phyloP scores from a whole-genome alignment of 1,140 invertebrate genomes.

The Drosophila nigromelanica region DNA sequence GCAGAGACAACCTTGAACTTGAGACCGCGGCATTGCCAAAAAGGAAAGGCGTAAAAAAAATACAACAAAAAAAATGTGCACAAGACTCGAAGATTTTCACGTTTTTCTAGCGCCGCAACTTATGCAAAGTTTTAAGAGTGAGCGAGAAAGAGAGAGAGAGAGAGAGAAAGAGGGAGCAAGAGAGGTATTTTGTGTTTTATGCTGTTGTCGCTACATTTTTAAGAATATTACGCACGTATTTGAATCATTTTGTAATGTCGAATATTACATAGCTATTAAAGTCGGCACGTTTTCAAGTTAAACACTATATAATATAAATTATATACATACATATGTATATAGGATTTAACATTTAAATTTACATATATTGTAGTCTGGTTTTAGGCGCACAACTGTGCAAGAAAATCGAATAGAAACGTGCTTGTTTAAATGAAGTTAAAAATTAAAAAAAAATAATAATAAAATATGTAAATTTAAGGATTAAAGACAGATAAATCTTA shows the following conservation, averaged over 20 bases:
- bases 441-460: no score
- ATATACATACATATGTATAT: no score
- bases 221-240: constrained; percentile 62
- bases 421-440: no score
- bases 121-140: constrained; percentile 23
- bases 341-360: constrained; percentile 1
- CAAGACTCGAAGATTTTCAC: constrained; percentile 15
- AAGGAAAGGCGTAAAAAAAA: constrained; percentile 40
- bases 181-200: no score
- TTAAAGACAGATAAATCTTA: no score
- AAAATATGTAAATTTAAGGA: no score
- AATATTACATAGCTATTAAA: constrained; percentile 40
- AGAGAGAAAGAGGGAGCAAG: no score
- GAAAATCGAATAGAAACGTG: neutral
- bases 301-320: neutral
- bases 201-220: constrained; percentile 13
- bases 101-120: constrained; percentile 20
- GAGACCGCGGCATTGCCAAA: constrained; percentile 28
- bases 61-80: neutral
- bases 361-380: constrained; percentile 1
- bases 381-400: constrained; percentile 11
- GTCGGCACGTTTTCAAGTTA: neutral
- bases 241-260: constrained; percentile 62
- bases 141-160: neutral
- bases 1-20: constrained; percentile 51